These are phyloP conservation scores for Ameiurus melas DNA, from an alignment of 2,113 vertebrate genomes.

Conservation along the genomic window DNA sequence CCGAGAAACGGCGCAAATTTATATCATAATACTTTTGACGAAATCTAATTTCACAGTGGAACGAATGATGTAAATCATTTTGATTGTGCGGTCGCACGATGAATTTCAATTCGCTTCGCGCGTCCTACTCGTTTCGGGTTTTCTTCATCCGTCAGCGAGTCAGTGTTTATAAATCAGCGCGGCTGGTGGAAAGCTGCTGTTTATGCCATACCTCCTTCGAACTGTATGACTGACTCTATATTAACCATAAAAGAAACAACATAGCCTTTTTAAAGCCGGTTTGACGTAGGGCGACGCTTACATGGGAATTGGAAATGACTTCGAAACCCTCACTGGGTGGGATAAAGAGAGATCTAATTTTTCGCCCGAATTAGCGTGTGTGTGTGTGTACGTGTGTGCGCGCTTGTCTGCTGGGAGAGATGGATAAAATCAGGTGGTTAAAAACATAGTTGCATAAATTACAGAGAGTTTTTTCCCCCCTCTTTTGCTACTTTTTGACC, in stretches of 20 bases:
- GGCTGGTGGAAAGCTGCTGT: background rate
- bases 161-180: slow-evolving; percentile 30
- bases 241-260: background rate
- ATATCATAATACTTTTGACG: slow-evolving; percentile 10
- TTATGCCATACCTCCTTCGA: slow-evolving; percentile 1
- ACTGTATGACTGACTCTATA: background rate
- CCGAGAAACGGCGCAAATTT: slow-evolving; percentile 15
- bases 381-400: background rate
- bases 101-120: background rate
- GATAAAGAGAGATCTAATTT: background rate
- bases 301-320: background rate
- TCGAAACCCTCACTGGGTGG: background rate
- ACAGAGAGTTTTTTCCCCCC: too few species aligned
- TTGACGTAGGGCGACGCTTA: background rate
- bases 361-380: background rate
- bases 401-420: background rate
- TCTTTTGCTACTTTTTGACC: slow-evolving; percentile 4
- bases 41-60: slow-evolving; percentile 26
- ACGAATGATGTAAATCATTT: slow-evolving; percentile 34
- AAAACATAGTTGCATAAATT: background rate
- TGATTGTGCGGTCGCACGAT: slow-evolving; percentile 12
- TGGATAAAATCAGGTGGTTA: background rate
- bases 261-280: background rate
- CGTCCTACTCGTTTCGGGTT: background rate
- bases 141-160: slow-evolving; percentile 16